Base-by-base conservation (phyloP, 2,113 vertebrate species). In the Alosa alosa region DNA sequence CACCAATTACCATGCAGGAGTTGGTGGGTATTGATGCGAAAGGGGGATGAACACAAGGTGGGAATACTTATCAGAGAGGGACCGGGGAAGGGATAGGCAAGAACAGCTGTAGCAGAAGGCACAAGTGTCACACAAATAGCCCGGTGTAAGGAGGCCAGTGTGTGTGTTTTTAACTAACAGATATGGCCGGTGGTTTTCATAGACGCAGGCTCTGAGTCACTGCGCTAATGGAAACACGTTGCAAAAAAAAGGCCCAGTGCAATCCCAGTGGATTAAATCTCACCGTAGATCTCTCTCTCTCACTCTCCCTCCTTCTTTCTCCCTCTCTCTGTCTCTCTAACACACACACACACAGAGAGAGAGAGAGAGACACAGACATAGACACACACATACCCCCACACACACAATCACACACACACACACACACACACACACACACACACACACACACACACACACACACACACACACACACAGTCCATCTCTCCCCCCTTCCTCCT, bases 1-100 rank as follows among this genome's bases (percentile, higher is more conserved):
- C 88, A 91, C 83, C 89, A 91, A 92, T 93, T 92, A 93, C 83
- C 88, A 93, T 90, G 90, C 90, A 92, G 89, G 82, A 60, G 86
- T 91, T 88, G 85, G 85, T 87, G 68, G 88, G 89, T 90, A 91
- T 89, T 91, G 91, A 92, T 72, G 64, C n/a, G 22, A 4, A n/a
- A 88, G 36, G 57, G 45, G 86, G 88, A 88, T 18, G 72, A 22
- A 82, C 78, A 18, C 55, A 22, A 18, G 18, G 55, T 75, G 46
- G 44, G 84, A 86, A 86, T 88, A 87, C 85, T 83, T 39, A 83
- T 84, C 85, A 88, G 89, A 89, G 10, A 85, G 86, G 45, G 81
- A 22, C 82, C 68, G 83, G 20, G 88, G 41, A 44, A 89, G 89
- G 82, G 84, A 88, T 92, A 93, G 87, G 85, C 20, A 60, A 60